phyloP scores from a whole-genome alignment of 1,140 invertebrate species.

The Sminthurides bifidus region DNA sequence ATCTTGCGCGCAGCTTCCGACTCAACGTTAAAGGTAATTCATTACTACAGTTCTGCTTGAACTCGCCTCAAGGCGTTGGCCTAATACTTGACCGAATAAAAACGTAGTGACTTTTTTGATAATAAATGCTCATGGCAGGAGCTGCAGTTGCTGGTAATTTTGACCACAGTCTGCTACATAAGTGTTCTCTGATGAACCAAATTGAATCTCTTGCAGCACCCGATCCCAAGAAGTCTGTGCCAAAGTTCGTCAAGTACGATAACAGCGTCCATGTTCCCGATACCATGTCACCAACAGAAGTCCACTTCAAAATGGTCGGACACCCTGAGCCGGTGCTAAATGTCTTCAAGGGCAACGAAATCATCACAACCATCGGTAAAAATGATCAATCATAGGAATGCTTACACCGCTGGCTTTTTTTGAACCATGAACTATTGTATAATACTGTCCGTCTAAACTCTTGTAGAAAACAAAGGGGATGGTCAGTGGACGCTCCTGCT shows the following conservation, averaged over 20 bases:
- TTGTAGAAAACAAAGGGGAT: conserved; percentile 15
- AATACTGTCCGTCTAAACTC: no score
- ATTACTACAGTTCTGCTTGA: neutral
- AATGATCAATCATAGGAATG: neutral
- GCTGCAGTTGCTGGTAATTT: no score
- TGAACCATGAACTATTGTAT: no score
- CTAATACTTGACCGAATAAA: no score
- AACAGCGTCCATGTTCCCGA: conserved; percentile 1
- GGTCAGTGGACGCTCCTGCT: conserved; percentile 17
- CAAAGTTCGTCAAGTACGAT: neutral
- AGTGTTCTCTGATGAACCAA: no score
- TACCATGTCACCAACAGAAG: neutral
- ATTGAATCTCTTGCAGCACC: no score
- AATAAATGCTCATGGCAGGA: no score
- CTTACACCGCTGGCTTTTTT: no score
- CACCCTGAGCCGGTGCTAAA: conserved; percentile 13
- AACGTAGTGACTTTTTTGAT: no score
- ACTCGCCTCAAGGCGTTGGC: neutral
- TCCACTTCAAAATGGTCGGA: conserved; percentile 13
- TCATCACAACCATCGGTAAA: conserved; percentile 4
- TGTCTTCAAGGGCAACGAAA: conserved; percentile 9
- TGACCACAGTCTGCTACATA: no score
- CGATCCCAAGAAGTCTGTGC: conserved; percentile 4
- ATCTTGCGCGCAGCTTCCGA: neutral
- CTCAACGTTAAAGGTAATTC: conserved; percentile 1